These are phyloP conservation scores for Falco peregrinus DNA, from an alignment of 2,797 vertebrate species.

Conservation along the genomic window DNA sequence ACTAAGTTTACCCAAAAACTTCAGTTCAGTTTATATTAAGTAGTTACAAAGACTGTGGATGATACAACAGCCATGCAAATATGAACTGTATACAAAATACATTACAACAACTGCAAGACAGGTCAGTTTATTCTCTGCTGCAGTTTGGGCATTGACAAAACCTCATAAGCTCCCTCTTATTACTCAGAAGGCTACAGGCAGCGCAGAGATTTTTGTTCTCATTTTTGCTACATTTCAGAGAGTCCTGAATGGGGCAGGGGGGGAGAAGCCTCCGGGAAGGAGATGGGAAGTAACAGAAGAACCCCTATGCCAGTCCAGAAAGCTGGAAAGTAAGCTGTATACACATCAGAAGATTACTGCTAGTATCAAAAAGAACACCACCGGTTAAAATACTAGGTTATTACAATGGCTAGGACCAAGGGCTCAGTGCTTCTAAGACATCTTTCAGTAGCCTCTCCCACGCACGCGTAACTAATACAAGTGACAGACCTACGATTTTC, in stretches of 20 bases:
- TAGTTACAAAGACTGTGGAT: not conserved
- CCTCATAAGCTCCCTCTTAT: not conserved
- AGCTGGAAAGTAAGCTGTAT: not conserved
- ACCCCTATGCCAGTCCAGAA: not conserved
- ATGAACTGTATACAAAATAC: accelerated
- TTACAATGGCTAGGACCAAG: not conserved
- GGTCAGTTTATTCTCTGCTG: not conserved
- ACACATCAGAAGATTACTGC: not conserved
- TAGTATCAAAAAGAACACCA: not conserved
- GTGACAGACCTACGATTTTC: not conserved
- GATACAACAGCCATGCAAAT: not conserved
- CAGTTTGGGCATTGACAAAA: not conserved
- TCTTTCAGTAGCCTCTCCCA: not conserved
- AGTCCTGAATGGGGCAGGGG: not conserved
- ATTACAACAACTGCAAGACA: not conserved
- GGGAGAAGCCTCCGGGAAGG: not conserved
- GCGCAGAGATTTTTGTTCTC: not conserved
- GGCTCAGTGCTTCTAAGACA: not conserved
- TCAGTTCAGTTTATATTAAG: not conserved
- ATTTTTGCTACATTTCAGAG: not conserved
- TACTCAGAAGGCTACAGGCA: not conserved
- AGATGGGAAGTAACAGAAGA: not conserved
- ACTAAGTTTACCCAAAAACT: not conserved
- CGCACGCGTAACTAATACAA: not conserved
- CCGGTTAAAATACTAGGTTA: not conserved